These are phyloP conservation scores for Tautogolabrus adspersus DNA, from an alignment of 2,113 vertebrate species.

Conservation along the genomic window DNA sequence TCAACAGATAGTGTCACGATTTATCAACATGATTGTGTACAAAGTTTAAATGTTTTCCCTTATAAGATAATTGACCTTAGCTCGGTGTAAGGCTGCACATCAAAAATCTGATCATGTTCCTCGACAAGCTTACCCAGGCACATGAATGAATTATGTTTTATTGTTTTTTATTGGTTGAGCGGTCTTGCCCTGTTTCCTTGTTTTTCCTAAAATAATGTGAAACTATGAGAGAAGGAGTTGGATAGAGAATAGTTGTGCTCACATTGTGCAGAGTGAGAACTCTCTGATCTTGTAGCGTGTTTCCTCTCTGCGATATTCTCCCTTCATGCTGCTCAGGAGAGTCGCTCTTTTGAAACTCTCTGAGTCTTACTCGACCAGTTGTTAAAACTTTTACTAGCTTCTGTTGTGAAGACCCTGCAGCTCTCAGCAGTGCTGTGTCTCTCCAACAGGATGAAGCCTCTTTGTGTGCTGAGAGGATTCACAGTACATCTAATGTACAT, in stretches of 20 bases:
- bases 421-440: background rate
- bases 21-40: no score
- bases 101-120: no score
- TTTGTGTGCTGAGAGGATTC: constrained; percentile 10
- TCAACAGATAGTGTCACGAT: no score
- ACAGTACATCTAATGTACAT: background rate
- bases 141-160: background rate
- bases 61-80: no score
- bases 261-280: no score
- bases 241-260: background rate
- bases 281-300: no score
- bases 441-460: background rate
- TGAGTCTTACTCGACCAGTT: background rate
- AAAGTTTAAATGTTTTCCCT: no score
- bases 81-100: no score
- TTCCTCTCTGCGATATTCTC: no score
- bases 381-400: constrained; percentile 11
- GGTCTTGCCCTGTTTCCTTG: background rate
- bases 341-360: background rate
- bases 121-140: background rate
- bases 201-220: background rate
- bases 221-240: background rate
- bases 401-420: background rate
- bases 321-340: no score
- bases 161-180: background rate